A percentile compares a stretch with the other conserved stretches of the same genome.
Evolutionary conservation across 1,140 invertebrate species (phyloP).

Genomic region (Bombus huntii): DNA sequence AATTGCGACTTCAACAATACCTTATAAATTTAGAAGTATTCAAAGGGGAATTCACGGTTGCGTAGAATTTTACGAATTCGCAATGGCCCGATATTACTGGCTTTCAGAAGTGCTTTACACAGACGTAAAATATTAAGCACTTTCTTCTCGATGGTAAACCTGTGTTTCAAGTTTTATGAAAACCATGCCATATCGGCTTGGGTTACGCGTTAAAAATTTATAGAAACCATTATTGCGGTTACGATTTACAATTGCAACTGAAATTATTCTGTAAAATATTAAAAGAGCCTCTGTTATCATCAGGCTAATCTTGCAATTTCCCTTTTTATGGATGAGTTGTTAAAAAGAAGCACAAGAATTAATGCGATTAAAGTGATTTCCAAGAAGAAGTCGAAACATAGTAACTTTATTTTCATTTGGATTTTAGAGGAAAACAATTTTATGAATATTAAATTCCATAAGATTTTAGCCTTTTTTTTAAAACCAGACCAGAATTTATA

Average conservation of each 20-base stretch:
- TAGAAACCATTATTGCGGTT: not conserved
- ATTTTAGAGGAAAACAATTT: too few species aligned
- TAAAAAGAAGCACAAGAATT: not conserved
- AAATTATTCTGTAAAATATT: not conserved
- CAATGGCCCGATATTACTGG: not conserved
- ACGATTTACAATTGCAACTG: not conserved
- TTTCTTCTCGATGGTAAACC: not conserved
- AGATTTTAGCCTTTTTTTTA: too few species aligned
- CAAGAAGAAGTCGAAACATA: too few species aligned
- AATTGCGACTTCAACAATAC: constrained; percentile 1
- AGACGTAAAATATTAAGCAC: constrained; percentile 7
- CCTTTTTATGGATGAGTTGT: not conserved
- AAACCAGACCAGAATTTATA: too few species aligned
- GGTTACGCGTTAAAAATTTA: not conserved
- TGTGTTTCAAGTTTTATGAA: not conserved
- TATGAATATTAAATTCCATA: too few species aligned
- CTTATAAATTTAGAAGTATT: constrained; percentile 8
- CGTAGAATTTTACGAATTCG: constrained; percentile 27
- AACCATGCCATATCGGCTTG: not conserved
- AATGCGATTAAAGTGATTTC: too few species aligned
- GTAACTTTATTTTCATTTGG: too few species aligned
- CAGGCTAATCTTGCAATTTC: not conserved
- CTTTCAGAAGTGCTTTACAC: not conserved
- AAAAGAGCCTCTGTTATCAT: not conserved
- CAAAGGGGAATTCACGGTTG: constrained; percentile 6